A percentile compares a stretch with the other conserved stretches of the same genome.
Evolutionary conservation across 1,140 invertebrate species (phyloP).

Genomic region (Limonius californicus): DNA sequence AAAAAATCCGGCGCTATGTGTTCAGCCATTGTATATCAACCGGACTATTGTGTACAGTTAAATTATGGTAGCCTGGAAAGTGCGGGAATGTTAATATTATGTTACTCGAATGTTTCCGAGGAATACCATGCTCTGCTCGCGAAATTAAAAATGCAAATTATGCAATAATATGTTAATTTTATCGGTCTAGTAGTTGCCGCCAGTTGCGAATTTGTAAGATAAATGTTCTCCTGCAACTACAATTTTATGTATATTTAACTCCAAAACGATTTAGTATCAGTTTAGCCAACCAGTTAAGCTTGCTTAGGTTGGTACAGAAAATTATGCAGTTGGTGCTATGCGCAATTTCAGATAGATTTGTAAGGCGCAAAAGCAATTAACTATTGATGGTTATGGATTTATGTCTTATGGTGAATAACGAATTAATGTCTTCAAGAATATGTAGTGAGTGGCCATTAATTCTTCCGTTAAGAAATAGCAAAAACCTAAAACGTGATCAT

Average conservation of each 20-base stretch:
- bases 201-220: neutral
- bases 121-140: neutral
- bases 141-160: constrained; percentile 8
- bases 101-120: constrained; percentile 2
- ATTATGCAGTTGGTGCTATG: neutral
- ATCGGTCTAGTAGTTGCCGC: neutral
- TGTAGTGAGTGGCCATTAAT: neutral
- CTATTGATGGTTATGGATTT: neutral
- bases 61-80: constrained; percentile 1
- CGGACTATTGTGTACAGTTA: constrained; percentile 12
- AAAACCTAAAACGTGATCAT: neutral
- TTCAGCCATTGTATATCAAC: constrained; percentile 8
- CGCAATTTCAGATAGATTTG: neutral
- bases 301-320: too few relatives aligned
- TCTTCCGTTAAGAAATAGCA: neutral
- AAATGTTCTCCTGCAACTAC: neutral
- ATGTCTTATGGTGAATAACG: neutral
- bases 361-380: neutral
- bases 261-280: neutral
- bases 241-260: neutral
- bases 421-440: neutral
- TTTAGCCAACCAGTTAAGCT: neutral
- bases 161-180: constrained; percentile 11
- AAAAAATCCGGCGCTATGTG: constrained; percentile 6
- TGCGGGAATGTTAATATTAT: constrained; percentile 15